A percentile compares a stretch with the other conserved stretches of the same genome.
Evolutionary conservation across 1,140 invertebrate genomes (phyloP).

Genomic region (Aphidius ervi): DNA sequence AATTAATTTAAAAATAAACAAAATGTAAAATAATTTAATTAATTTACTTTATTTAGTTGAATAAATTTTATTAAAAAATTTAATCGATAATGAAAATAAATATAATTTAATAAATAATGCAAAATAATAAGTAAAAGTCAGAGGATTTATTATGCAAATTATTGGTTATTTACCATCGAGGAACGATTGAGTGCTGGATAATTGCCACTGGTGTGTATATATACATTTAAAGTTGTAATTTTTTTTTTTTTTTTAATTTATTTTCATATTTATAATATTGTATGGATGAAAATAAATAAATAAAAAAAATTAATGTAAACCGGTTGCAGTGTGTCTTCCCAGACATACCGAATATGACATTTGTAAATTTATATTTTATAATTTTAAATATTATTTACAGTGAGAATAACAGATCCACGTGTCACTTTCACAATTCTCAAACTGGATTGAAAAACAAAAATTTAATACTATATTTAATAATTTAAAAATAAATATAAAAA

Average conservation of each 20-base stretch:
- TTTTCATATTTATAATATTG: background rate
- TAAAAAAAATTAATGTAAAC: conserved; percentile 9
- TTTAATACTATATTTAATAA: too few species aligned
- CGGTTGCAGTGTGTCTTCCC: conserved; percentile 20
- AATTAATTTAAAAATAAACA: too few species aligned
- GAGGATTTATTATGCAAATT: conserved; percentile 34
- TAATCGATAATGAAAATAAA: conserved; percentile 6
- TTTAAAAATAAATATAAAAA: too few species aligned
- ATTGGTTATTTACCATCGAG: conserved; percentile 22
- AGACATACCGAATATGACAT: conserved; percentile 40
- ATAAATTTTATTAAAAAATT: too few species aligned
- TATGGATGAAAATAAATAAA: background rate
- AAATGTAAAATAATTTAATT: background rate
- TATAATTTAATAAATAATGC: conserved; percentile 2
- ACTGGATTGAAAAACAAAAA: too few species aligned
- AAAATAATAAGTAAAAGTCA: conserved; percentile 6
- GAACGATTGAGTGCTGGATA: conserved; percentile 22
- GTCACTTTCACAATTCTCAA: too few species aligned
- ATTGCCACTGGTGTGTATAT: conserved; percentile 20
- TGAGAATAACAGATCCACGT: too few species aligned
- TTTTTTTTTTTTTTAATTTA: background rate
- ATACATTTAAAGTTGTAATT: conserved; percentile 6
- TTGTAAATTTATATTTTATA: conserved; percentile 33
- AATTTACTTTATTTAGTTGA: too few species aligned
- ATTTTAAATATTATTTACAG: conserved; percentile 11